Evolutionary conservation across 2,888 invertebrate species (phyloP).

Genomic region (Hydrotaea cyrtoneurina): DNA sequence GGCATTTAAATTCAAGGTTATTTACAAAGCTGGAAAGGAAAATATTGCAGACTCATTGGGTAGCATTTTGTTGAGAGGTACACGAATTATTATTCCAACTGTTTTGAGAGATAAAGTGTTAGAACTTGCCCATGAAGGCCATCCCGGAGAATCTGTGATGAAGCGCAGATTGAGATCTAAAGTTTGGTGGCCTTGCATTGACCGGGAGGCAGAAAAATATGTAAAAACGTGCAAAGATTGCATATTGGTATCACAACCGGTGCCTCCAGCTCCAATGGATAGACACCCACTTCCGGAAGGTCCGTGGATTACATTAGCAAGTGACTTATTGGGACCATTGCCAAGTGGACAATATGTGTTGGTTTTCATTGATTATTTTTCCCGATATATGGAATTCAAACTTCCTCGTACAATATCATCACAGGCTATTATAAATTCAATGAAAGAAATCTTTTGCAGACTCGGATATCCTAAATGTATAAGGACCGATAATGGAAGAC

Average conservation of each 20-base stretch:
- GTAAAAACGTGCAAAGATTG: slow-evolving; percentile 66
- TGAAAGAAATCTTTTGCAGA: slow-evolving; percentile 65
- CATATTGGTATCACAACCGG: slow-evolving; percentile 63
- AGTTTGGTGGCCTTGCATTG: slow-evolving; percentile 65
- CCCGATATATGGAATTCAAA: slow-evolving; percentile 50
- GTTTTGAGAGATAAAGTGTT: slow-evolving; percentile 46
- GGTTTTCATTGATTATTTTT: slow-evolving; percentile 50
- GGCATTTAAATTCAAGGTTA: slow-evolving; percentile 59
- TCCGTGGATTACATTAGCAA: slow-evolving; percentile 57
- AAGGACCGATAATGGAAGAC: slow-evolving; percentile 64
- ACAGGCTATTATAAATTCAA: slow-evolving; percentile 38
- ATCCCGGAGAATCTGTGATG: slow-evolving; percentile 47
- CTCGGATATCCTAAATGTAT: slow-evolving; percentile 61
- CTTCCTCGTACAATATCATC: slow-evolving; percentile 50
- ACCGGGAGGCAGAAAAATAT: slow-evolving; percentile 64
- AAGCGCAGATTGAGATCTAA: slow-evolving; percentile 56
- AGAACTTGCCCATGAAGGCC: slow-evolving; percentile 45
- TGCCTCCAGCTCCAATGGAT: slow-evolving; percentile 62
- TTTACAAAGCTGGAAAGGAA: slow-evolving; percentile 52
- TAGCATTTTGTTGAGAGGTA: slow-evolving; percentile 58
- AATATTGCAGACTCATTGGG: slow-evolving; percentile 54
- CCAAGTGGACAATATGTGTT: slow-evolving; percentile 57
- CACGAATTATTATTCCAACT: slow-evolving; percentile 43
- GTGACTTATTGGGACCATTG: slow-evolving; percentile 51
- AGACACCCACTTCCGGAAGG: slow-evolving; percentile 59